Conservation (phyloP, 2,113 vertebrate species). For the Ammodytes dubius region DNA sequence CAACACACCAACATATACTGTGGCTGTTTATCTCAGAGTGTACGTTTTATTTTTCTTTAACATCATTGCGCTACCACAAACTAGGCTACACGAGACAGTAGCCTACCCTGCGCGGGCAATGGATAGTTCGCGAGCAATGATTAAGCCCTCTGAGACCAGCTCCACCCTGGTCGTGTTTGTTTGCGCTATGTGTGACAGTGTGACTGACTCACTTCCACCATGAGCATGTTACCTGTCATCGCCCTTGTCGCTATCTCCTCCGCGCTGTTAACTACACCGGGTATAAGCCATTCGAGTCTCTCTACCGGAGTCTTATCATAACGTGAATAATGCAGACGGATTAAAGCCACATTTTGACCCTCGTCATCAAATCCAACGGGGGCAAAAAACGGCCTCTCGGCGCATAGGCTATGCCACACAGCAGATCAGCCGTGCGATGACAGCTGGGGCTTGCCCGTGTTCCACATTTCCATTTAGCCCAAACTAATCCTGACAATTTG, state of each 20-base stretch:
- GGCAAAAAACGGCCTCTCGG: conserved; percentile 1
- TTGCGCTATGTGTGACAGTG: conserved; percentile 57
- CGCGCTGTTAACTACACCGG: conserved; percentile 51
- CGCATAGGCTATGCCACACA: conserved; percentile 11
- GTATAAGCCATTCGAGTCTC: conserved; percentile 27
- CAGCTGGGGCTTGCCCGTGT: conserved; percentile 14
- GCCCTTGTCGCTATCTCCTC: conserved; percentile 29
- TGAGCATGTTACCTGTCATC: conserved; percentile 64
- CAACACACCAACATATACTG: background rate
- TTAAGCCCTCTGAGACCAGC: conserved; percentile 6
- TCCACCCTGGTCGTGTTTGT: conserved; percentile 33
- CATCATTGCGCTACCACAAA: no score
- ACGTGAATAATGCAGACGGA: conserved; percentile 70
- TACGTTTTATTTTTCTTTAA: background rate
- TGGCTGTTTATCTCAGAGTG: rapidly evolving
- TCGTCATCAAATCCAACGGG: background rate
- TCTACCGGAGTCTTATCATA: conserved; percentile 46
- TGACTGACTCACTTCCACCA: conserved; percentile 61
- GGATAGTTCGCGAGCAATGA: conserved; percentile 3
- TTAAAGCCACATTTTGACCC: conserved; percentile 36
- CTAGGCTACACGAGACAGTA: no score
- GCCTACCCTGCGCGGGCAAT: background rate
- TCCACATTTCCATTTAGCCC: conserved; percentile 58
- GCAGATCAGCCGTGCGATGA: conserved; percentile 34
- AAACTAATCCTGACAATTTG: conserved; percentile 71